Conservation (phyloP, 2,113 vertebrate species). For the Uria lomvia region DNA sequence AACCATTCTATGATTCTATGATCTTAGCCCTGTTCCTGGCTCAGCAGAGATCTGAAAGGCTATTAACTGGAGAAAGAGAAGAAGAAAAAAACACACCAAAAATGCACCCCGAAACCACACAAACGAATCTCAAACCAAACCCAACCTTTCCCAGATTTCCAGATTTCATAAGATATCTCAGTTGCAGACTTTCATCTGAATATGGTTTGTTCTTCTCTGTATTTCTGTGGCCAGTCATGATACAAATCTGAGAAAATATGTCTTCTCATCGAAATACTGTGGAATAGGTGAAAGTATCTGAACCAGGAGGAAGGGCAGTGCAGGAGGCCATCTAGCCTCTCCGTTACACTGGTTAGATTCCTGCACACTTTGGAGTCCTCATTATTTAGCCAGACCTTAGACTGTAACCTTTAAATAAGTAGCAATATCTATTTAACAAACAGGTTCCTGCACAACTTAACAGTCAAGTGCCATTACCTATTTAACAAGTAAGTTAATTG, state of each 20-base stretch:
- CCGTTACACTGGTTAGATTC: background rate
- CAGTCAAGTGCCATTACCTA: constrained; percentile 8
- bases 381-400: background rate
- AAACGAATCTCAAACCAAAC: background rate
- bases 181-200: background rate
- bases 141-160: background rate
- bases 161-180: background rate
- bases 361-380: background rate
- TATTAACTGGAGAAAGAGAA: background rate
- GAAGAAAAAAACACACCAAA: rapidly evolving
- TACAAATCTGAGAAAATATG: background rate
- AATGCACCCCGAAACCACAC: background rate
- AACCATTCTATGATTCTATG: no score
- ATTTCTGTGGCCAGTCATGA: background rate
- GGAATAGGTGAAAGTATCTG: background rate
- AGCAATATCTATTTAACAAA: constrained; percentile 7
- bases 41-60: background rate
- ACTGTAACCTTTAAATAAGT: background rate
- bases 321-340: background rate
- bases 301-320: background rate
- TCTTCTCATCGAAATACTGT: background rate
- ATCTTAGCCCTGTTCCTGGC: background rate
- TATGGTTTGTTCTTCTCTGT: background rate
- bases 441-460: constrained; percentile 20
- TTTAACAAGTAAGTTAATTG: constrained; percentile 33